These are phyloP conservation scores for Motacilla tschutschensis DNA, from an alignment of 2,113 vertebrate genomes.

Conservation along the genomic window DNA sequence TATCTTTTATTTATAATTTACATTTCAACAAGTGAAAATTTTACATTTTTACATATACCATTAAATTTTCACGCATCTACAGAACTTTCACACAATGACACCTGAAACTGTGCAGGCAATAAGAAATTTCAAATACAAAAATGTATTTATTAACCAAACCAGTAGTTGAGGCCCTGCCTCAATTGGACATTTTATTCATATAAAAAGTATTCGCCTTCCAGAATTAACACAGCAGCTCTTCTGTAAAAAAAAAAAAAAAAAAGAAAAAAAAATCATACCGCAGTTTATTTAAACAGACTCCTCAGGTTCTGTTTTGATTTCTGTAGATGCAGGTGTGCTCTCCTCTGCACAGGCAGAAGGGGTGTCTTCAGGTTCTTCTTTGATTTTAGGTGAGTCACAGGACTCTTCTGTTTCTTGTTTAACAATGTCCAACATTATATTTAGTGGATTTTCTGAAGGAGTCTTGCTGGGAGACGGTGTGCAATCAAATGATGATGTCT, in stretches of 20 bases:
- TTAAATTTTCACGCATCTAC: constrained; percentile 80
- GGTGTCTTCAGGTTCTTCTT: constrained; percentile 80
- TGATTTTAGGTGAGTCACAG: constrained; percentile 75
- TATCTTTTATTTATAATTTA: constrained; percentile 99
- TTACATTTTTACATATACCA: constrained; percentile 82
- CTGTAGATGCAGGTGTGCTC: constrained; percentile 68
- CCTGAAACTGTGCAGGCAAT: constrained; percentile 87
- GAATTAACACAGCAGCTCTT: constrained; percentile 73
- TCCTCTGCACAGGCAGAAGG: constrained; percentile 73
- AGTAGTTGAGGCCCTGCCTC: constrained; percentile 82
- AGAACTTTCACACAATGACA: constrained; percentile 86
- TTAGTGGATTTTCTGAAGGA: constrained; percentile 89
- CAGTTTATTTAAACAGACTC: constrained; percentile 72
- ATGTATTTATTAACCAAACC: constrained; percentile 94
- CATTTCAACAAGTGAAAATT: constrained; percentile 82
- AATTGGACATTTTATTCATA: constrained; percentile 79
- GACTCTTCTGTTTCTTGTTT: constrained; percentile 82
- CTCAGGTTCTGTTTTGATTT: constrained; percentile 77
- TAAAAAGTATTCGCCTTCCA: constrained; percentile 78
- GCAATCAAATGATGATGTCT: constrained; percentile 90
- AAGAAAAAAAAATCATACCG: constrained; percentile 27
- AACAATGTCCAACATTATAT: constrained; percentile 81
- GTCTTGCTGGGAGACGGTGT: constrained; percentile 93
- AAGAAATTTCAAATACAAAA: constrained; percentile 95
- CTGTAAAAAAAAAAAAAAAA: constrained; percentile 24